Evolutionary conservation across 2,113 vertebrate genomes (phyloP).

Genomic region (Cheirogaleus medius): DNA sequence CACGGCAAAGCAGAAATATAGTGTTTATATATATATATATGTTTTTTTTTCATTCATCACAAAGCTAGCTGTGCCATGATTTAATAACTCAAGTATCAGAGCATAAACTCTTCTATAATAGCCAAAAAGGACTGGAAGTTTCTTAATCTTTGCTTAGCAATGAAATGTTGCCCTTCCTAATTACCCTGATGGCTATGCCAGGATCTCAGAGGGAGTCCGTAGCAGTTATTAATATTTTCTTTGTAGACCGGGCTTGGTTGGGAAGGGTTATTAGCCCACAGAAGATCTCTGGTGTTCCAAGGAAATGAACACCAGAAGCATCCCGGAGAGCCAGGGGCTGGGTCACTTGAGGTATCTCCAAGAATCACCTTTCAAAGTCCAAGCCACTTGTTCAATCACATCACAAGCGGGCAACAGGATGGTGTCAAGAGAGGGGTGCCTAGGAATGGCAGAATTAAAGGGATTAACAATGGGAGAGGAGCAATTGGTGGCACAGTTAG

Average conservation of each 20-base stretch:
- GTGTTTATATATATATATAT: neutral
- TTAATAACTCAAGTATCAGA: neutral
- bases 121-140: neutral
- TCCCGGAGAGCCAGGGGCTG: neutral
- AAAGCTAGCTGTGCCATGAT: neutral
- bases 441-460: conserved; percentile 74
- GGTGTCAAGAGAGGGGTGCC: neutral
- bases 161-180: neutral
- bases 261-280: conserved; percentile 22
- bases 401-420: conserved; percentile 66
- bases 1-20: conserved; percentile 12
- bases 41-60: neutral
- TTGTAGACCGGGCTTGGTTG: neutral
- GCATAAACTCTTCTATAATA: neutral
- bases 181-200: neutral
- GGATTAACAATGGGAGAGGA: conserved; percentile 75
- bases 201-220: neutral
- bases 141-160: neutral
- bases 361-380: conserved; percentile 81
- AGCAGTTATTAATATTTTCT: neutral
- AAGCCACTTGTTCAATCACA: conserved; percentile 80
- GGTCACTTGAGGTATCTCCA: conserved; percentile 75
- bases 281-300: conserved; percentile 12
- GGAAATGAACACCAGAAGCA: neutral
- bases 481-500: conserved; percentile 67